Conservation (phyloP, 2,888 invertebrate species). For the Ecliptopera silaceata region DNA sequence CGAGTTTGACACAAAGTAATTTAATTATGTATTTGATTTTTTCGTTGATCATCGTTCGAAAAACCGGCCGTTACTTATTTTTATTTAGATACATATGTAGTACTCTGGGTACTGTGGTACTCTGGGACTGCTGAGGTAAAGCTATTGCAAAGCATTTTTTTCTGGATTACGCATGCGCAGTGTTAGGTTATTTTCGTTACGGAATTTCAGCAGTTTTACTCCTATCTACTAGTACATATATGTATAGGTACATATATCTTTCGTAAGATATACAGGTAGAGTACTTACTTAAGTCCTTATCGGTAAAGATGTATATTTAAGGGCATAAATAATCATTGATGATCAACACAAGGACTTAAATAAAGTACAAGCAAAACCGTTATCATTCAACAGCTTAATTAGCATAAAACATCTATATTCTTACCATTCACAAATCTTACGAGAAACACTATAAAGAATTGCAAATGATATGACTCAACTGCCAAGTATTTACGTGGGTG, state of each 20-base stretch:
- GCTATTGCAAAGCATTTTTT: too few species aligned
- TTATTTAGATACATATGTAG: too few species aligned
- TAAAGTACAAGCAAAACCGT: constrained; percentile 15
- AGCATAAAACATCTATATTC: constrained; percentile 9
- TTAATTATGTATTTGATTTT: too few species aligned
- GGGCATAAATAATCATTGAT: neutral
- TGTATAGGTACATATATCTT: neutral
- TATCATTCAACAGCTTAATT: constrained; percentile 6
- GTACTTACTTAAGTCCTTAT: neutral
- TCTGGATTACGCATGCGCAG: too few species aligned
- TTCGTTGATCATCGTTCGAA: too few species aligned
- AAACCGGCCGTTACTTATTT: too few species aligned
- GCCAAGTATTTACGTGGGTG: constrained; percentile 18
- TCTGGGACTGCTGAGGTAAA: too few species aligned
- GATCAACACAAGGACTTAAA: constrained; percentile 1
- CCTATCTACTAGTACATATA: too few species aligned
- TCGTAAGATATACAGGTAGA: neutral
- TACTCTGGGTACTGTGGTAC: too few species aligned
- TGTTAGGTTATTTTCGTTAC: too few species aligned
- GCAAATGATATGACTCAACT: constrained; percentile 28
- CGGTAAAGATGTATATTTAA: neutral
- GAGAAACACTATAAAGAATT: constrained; percentile 16
- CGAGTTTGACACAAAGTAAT: too few species aligned
- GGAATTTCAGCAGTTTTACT: too few species aligned
- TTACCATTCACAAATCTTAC: constrained; percentile 27